Base-by-base conservation (phyloP, 2,113 vertebrate genomes). In the Harpagus bidentatus region DNA sequence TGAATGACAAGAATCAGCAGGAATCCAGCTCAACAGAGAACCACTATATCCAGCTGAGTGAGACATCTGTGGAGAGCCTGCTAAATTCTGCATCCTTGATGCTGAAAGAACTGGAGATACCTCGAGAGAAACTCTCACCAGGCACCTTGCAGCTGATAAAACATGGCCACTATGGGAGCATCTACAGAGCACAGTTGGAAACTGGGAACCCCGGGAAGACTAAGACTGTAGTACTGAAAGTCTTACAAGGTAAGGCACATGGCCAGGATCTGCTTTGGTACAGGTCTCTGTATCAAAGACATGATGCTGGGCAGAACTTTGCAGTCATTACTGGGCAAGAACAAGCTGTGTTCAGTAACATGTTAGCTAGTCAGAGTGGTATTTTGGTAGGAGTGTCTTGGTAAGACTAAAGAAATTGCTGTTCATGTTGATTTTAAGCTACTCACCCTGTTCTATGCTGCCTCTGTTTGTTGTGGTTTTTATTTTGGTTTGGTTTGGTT, bases 31-130 rank as follows among this genome's bases (percentile, higher is more conserved):
- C 38, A 20, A 22, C 38, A 53, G 90, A 87, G 81, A 96, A 69
- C 16, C 3, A 0, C 17, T 88, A 47, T 40, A 72, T 98, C 77
- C 96, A 89, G 31, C 93, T 98, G 74, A 88, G 63, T 29, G 97
- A 97, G 76, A 95, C 70, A 7, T 91, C 98, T 3, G 63, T 98
- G 90, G 97, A 97, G n/a, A 83, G 48, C 48, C 91, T 98, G 45
- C 88, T 98, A 8, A 85, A 1, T 65, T 84, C 95, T 32, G 87
- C 76, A 45, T 90, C 95, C 32, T 72, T 77, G 22, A 22, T 70
- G 22, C 78, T 98, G 53, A 97, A 96, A 66, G 90, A 97, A 22
- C 81, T 98, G n/a, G 95, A 98, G 94, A 81, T 98, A 58, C 97
- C 98, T 11, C 93, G 97, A 78, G 97, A 98, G 14, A 97, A 96